Conservation (phyloP, 2,888 invertebrate species). For the Himalopsyche anomala region DNA sequence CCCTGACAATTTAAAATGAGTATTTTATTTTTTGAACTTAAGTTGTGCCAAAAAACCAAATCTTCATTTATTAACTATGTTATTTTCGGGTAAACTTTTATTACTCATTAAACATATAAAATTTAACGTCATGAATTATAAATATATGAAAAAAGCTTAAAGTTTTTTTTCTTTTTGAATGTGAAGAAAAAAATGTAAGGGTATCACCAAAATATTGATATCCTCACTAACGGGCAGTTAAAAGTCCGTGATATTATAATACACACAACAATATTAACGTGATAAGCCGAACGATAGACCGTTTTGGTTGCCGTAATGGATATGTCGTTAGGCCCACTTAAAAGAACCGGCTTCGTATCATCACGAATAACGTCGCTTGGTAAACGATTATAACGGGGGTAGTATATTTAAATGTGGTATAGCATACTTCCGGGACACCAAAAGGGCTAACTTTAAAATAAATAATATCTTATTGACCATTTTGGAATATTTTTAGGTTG, state of each 20-base stretch:
- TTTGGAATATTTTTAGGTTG: too few relatives aligned
- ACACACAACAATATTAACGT: not conserved
- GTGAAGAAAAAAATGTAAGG: too few relatives aligned
- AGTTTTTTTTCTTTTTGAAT: too few relatives aligned
- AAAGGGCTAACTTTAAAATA: not conserved
- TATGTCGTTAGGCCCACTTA: slow-evolving; percentile 26
- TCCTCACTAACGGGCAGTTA: not conserved
- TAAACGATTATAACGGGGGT: not conserved
- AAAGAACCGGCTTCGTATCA: slow-evolving; percentile 16
- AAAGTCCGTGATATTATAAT: not conserved
- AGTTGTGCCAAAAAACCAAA: too few relatives aligned
- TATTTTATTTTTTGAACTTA: too few relatives aligned
- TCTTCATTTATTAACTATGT: too few relatives aligned
- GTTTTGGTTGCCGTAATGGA: slow-evolving; percentile 12
- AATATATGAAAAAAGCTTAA: too few relatives aligned
- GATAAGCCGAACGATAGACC: slow-evolving; percentile 28
- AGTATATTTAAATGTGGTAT: slow-evolving; percentile 17
- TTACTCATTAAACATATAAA: too few relatives aligned
- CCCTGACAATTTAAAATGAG: too few relatives aligned
- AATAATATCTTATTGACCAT: not conserved
- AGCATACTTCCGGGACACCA: not conserved
- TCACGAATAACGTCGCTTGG: slow-evolving; percentile 9
- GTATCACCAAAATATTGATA: not conserved
- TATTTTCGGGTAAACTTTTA: too few relatives aligned
- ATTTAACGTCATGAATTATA: too few relatives aligned